Evolutionary conservation across 1,140 invertebrate genomes (phyloP).

Genomic region (Armadillidium nasatum): DNA sequence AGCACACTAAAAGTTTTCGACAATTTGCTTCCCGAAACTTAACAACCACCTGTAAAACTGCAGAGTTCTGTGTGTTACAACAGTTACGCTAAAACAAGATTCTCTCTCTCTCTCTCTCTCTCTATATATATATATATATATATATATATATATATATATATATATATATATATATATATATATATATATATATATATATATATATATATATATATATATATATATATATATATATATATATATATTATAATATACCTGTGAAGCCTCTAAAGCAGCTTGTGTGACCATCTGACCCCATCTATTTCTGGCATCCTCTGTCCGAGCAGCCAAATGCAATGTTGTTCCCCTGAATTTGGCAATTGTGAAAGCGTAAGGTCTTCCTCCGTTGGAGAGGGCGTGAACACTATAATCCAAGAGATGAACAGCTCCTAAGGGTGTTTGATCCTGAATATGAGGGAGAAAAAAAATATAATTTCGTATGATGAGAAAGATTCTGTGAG

Average conservation of each 20-base stretch:
- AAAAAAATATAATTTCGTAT: too few species aligned
- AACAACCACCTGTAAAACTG: too few species aligned
- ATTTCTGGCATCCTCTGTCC: constrained; percentile 65
- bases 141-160: constrained; percentile 15
- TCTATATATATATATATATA: neutral
- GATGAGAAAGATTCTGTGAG: too few species aligned
- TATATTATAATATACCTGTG: constrained; percentile 45
- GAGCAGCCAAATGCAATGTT: constrained; percentile 73
- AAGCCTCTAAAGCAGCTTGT: constrained; percentile 50
- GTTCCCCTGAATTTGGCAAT: constrained; percentile 71
- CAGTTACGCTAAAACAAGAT: too few species aligned
- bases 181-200: constrained; percentile 15
- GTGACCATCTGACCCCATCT: constrained; percentile 70
- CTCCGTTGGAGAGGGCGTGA: constrained; percentile 53
- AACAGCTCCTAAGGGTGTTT: constrained; percentile 81
- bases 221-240: neutral
- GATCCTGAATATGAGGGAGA: constrained; percentile 57
- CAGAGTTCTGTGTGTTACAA: too few species aligned
- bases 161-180: constrained; percentile 15
- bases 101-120: too few species aligned
- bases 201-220: constrained; percentile 15
- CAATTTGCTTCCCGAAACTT: too few species aligned
- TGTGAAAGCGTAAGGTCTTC: constrained; percentile 57
- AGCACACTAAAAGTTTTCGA: too few species aligned
- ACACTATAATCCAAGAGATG: constrained; percentile 79